phyloP scores from a whole-genome alignment of 37 sponge, comb jelly and placozoan species.

The Halisarca cf. caerulea region DNA sequence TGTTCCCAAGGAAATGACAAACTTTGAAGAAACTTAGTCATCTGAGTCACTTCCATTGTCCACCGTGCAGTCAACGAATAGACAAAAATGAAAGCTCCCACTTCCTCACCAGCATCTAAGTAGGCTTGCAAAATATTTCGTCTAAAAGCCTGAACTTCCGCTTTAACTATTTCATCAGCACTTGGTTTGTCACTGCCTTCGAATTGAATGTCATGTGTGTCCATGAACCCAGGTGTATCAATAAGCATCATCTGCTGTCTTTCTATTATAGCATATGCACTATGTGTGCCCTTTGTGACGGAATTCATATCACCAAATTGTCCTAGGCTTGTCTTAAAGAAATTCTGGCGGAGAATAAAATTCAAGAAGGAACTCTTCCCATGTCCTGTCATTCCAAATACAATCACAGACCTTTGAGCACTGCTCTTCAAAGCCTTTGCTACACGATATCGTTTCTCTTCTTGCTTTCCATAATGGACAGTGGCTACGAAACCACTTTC shows the following conservation, averaged over 20 bases:
- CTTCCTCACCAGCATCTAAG: neutral
- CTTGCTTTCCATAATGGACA: no score
- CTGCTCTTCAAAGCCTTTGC: no score
- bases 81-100: neutral
- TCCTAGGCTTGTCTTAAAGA: neutral
- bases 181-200: neutral
- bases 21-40: neutral
- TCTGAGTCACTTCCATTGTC: neutral
- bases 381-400: neutral
- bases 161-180: neutral
- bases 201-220: neutral
- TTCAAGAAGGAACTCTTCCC: slow-evolving; percentile 1
- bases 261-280: no score
- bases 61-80: neutral
- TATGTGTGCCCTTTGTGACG: neutral
- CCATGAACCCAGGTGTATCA: neutral
- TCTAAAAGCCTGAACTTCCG: neutral
- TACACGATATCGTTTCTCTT: no score
- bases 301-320: neutral
- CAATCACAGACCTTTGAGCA: neutral
- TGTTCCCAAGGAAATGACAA: neutral
- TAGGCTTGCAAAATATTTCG: neutral
- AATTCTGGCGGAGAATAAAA: neutral
- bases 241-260: neutral
- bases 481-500: no score